Base-by-base conservation (phyloP, 2,888 invertebrate species). In the Junonia oenone region DNA sequence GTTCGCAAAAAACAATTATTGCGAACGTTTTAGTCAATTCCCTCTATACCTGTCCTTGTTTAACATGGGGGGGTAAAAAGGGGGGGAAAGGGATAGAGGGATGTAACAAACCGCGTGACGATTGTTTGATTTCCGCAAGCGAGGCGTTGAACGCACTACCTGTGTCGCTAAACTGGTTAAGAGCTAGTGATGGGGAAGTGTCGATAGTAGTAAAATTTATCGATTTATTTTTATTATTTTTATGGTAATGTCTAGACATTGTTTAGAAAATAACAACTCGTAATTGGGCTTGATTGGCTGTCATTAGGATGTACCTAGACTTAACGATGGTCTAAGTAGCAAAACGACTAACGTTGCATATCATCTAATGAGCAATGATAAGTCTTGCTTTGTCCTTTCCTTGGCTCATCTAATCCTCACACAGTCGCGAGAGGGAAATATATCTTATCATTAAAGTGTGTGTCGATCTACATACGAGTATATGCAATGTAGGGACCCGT, bases 101-200 rank as follows among this genome's bases (percentile, higher is more conserved):
- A 56, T 66, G 65, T 61, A 47, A 56, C 51, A 64, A 67, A 68
- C 69, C 64, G 69, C 64, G 62, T 68, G 64, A 63, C 71, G 75
- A 81, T 79, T 79, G 79, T 80, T 78, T 78, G 80, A 81, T 80
- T 76, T 80, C 77, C 78, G 72, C 62, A 63, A 50, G 49, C 49
- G 46, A 52, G 29, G 52, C 51, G 48, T 35, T 65, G 67, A 62
- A 68, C 67, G 68, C 72, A 69, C 71, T 76, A 76, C 74, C 73
- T 73, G 69, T 71, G 70, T 68, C 68, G 63, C 66, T 72, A 71
- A 72, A 76, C 54, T 68, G 67, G 68, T 72, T 76, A 73, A 69
- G 14, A 27, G 22, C 3, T 68, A 71, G 69, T 22, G 73, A 53
- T 61, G 69, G 48, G 51, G 9, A n/a, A 26, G 0, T 27, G 19